Base-by-base conservation (phyloP, 2,797 vertebrate genomes). In the Lacerta agilis region DNA sequence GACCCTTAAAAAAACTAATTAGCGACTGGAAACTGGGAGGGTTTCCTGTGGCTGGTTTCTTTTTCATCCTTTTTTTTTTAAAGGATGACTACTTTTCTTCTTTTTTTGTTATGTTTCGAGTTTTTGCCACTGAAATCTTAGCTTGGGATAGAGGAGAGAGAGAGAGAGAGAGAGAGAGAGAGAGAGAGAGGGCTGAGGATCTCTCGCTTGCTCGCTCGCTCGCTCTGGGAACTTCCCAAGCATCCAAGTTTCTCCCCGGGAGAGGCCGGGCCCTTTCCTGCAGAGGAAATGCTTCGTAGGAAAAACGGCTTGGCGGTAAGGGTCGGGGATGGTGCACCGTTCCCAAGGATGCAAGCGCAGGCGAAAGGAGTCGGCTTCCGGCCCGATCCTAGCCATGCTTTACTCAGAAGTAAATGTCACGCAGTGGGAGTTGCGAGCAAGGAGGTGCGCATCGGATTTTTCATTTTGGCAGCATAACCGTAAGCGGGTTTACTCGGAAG, bases 1-100 rank as follows among this genome's bases (percentile, higher is more conserved):
- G 36, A 79, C 17, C 73, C 75, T n/a, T 64, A 23, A 93, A 93
- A 93, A n/a, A 58, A 43, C 94, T 93, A 93, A 95, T 94, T 94
- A 94, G 93, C 92, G 90, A 86, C 92, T 94, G 94, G 66, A 67
- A 43, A n/a, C 7, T n/a, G 81, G 58, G 75, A 9, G 27, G n/a
- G 93, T 89, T 41, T 43, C 25, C 64, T 43, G 38, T 38, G 18
- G 23, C 36, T 29, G 49, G 75, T 20, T 25, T 15, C 41, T 27
- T 45, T 45, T 64, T 64, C 17, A 23, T 64, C 61, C 5, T 64
- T 61, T 5, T 61, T 18, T 64, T 64, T 61, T 61, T 3, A 64
- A 18, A 18, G 61, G 10, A 29, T 69, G n/a, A 73, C 13, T 73
- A 18, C 36, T 23, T 20, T 20, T 20, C 3, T 49, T 49, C 5